A percentile compares a stretch with the other conserved stretches of the same genome.
These are phyloP conservation scores for Mormyrops attenuatus DNA, from an alignment of 2,797 vertebrate species.

Conservation along the genomic window DNA sequence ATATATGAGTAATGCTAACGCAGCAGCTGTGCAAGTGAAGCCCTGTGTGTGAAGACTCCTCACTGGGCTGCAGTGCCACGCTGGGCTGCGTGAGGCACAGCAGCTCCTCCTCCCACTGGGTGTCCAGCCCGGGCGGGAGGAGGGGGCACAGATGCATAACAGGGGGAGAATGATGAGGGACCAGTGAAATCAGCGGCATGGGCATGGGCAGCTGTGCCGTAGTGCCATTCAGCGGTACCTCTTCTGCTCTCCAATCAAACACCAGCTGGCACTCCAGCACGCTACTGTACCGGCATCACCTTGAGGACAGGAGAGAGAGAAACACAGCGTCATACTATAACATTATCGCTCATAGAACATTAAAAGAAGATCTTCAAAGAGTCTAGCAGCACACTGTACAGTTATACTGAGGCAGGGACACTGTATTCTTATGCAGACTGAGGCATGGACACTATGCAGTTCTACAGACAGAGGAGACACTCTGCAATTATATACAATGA, in stretches of 20 bases:
- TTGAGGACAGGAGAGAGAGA: background rate
- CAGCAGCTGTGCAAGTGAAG: no score
- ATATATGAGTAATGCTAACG: no score
- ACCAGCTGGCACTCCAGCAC: background rate
- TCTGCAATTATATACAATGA: background rate
- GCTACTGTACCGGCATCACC: background rate
- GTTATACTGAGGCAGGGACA: background rate
- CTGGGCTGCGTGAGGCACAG: no score
- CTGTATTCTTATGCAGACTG: background rate
- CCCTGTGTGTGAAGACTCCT: no score
- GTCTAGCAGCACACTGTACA: background rate
- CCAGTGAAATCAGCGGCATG: no score
- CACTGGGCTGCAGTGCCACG: no score
- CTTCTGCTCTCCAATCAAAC: background rate
- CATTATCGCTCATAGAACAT: background rate
- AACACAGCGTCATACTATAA: background rate
- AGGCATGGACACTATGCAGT: background rate
- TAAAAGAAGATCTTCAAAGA: background rate
- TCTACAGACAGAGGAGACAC: background rate
- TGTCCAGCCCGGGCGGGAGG: no score
- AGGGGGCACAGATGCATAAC: background rate
- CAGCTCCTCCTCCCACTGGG: no score
- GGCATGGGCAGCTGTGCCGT: no score
- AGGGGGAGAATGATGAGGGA: background rate
- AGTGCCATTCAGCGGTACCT: background rate